phyloP scores from a whole-genome alignment of 2,113 vertebrate species.

The Eptesicus fuscus region DNA sequence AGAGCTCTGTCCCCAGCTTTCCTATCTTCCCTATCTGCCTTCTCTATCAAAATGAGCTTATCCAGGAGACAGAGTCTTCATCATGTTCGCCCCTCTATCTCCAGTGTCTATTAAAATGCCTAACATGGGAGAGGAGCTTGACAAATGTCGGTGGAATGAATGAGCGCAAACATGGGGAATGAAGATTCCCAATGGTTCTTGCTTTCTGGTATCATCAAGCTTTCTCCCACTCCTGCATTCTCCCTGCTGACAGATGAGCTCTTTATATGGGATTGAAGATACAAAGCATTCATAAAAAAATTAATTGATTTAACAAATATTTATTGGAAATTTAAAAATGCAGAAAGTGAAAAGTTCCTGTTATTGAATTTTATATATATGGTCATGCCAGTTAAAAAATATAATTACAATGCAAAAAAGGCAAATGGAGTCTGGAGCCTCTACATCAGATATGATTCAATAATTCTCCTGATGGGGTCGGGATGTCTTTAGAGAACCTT shows the following conservation, averaged over 20 bases:
- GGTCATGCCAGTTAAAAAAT: neutral
- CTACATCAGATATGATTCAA: neutral
- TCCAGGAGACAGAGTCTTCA: neutral
- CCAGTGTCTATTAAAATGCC: neutral
- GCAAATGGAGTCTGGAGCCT: neutral
- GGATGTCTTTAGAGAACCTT: neutral
- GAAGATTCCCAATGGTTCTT: neutral
- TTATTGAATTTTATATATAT: neutral
- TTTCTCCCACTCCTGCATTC: neutral
- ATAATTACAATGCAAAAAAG: neutral
- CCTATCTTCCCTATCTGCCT: neutral
- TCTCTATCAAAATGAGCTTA: neutral
- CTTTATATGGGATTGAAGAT: neutral
- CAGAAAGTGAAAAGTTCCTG: neutral
- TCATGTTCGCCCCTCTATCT: neutral
- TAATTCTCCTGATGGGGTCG: neutral
- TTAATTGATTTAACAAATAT: neutral
- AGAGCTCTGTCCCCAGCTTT: neutral
- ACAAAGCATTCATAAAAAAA: neutral
- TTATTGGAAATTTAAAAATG: conserved; percentile 7
- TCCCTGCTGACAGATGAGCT: neutral
- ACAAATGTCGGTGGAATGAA: neutral
- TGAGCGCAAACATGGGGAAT: neutral
- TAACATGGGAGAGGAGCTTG: neutral
- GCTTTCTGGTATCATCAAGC: neutral